These are phyloP conservation scores for Darevskia mixta DNA, from an alignment of 2,797 vertebrate species.

Conservation along the genomic window DNA sequence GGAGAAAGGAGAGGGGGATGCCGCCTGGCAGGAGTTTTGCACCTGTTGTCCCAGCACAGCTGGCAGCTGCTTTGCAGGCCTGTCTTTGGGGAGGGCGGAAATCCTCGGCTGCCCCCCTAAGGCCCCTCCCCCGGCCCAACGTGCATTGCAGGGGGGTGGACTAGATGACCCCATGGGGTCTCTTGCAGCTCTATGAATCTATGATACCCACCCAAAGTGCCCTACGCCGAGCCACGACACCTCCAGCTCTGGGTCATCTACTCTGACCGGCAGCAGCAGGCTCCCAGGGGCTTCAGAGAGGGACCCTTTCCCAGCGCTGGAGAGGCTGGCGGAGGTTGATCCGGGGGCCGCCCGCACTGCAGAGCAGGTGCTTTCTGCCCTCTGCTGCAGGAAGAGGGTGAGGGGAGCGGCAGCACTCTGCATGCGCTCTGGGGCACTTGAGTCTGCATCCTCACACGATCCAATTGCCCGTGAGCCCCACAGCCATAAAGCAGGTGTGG, in stretches of 20 bases:
- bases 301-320: no score
- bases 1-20: no score
- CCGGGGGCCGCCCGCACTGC: no score
- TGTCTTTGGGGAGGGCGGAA: neutral
- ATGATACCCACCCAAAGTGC: no score
- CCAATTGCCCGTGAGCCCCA: neutral
- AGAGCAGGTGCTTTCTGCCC: neutral
- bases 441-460: neutral
- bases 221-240: no score
- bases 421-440: neutral
- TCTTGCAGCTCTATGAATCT: no score
- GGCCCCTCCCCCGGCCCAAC: no score
- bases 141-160: no score
- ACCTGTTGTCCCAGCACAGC: neutral
- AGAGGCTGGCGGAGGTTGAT: neutral
- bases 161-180: no score
- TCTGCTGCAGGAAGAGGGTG: neutral
- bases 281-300: neutral
- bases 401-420: neutral
- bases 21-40: no score
- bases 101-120: no score
- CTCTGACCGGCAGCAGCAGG: neutral
- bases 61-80: neutral
- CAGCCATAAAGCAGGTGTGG: neutral
- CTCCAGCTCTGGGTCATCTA: no score